Evolutionary conservation across 2,888 invertebrate genomes (phyloP), one percentile per base, ranked within the genome.

Genomic region (Hymenopus coronatus): DNA sequence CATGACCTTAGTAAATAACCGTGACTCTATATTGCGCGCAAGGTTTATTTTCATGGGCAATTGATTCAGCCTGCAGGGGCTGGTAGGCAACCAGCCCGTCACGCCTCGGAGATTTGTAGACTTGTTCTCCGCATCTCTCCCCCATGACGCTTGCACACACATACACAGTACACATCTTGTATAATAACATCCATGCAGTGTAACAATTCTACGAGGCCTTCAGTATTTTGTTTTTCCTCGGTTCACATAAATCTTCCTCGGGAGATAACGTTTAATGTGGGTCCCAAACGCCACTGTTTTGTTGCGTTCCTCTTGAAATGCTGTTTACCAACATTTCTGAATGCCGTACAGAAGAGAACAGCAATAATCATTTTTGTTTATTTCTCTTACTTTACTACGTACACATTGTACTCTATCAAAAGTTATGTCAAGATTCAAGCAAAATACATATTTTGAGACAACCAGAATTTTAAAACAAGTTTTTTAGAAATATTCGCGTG

Each of bases 21-120:
- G 81, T 83, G 84, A 82, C 70, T 12, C 82, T 82, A 87, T 87
- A 87, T 87, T 87, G 87, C 87, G 82, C 87, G 87, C 82, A 82
- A 82, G 82, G 87, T 87, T 82, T 87, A 87, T 87, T 87, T 87
- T 87, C 87, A 87, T 87, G 87, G 87, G 82, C 87, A 87, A 87
- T 87, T 87, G 87, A 87, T 87, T 87, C 87, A 87, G 54, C 54
- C 54, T 70, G 54, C 54, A 70, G 54, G 54, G 54, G 54, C 25
- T 70, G 54, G 54, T 70, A 70, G 54, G 54, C 54, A 70, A 70
- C 54, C 54, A 70, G 54, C 54, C 54, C 54, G 54, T 70, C 54
- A 70, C 54, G 54, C 54, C 25, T 70, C 54, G 54, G 54, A 70
- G 54, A 70, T 70, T 70, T 70, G 54, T 70, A 70, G 54, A 70